These are phyloP conservation scores for Cheilosia pagana DNA, from an alignment of 2,888 invertebrate genomes.

Conservation along the genomic window DNA sequence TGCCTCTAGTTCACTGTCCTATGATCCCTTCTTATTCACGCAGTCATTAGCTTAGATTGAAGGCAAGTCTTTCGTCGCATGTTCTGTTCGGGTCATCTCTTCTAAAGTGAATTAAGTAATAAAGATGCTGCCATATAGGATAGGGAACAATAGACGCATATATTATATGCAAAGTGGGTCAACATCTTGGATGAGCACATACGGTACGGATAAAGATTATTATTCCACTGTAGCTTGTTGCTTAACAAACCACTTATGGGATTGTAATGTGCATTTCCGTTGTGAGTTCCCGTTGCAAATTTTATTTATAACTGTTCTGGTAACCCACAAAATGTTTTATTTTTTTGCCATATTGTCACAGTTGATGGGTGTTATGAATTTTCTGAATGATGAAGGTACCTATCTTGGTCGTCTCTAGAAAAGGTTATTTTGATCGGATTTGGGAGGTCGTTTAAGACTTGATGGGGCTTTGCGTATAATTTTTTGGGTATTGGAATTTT, in stretches of 20 bases:
- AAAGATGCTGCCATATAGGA: neutral
- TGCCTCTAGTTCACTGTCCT: too few relatives aligned
- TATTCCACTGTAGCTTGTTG: neutral
- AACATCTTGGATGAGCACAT: conserved; percentile 3
- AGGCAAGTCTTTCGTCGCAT: neutral
- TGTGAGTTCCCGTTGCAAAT: neutral
- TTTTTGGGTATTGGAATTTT: too few relatives aligned
- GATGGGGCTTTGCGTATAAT: too few relatives aligned
- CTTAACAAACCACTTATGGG: neutral
- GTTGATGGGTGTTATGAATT: too few relatives aligned
- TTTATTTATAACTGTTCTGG: too few relatives aligned
- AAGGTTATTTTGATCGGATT: too few relatives aligned
- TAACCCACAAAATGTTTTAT: too few relatives aligned
- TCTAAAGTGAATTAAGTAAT: neutral
- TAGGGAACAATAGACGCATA: neutral
- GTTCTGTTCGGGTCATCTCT: neutral
- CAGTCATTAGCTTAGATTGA: neutral
- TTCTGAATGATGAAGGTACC: too few relatives aligned
- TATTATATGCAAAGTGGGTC: conserved; percentile 24
- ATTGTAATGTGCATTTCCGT: conserved; percentile 2
- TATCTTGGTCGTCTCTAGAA: too few relatives aligned
- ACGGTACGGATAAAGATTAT: conserved; percentile 6
- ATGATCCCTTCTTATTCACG: neutral
- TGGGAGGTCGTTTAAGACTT: too few relatives aligned
- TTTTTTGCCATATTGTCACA: too few relatives aligned